Base-by-base conservation (phyloP, 2,113 vertebrate species). In the Grantiella picta region DNA sequence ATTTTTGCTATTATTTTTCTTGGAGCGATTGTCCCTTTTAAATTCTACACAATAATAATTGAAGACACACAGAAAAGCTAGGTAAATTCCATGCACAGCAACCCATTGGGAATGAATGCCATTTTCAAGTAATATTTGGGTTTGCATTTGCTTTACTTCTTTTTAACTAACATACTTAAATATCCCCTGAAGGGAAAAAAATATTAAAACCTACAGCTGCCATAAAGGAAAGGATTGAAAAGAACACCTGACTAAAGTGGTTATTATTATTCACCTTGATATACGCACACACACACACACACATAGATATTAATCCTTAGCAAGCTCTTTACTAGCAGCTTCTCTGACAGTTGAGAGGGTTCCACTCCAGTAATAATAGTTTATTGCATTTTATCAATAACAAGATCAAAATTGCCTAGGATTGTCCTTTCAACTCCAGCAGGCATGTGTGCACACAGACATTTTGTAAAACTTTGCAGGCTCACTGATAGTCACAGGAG, bases 41-140 rank as follows among this genome's bases (percentile, higher is more conserved):
- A 97, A 92, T 93, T 89, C 56, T 86, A 86, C 75, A 81, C 84
- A 95, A 96, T 81, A 89, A 86, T 89, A 95, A 95, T 47, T 93
- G 82, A 89, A 89, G 28, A 85, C 27, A 95, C 45, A 86, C 5
- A 75, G 81, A 89, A 90, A 81, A 85, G 47, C 35, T 44, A 59
- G 60, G 66, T 89, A 92, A 90, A 89, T 82, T 93, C 57, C 53
- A 89, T 18, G 66, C 56, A 53, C 28, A 36, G 33, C 22, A 81
- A 63, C 28, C 92, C 56, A 88, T 31, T 89, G 81, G 92, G 96
- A 95, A 91, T 56, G 54, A 95, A 94, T 68, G 59, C 33, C 0
- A 11, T 91, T 92, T 92, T 96, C 89, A 96, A 96, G 84, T 82
- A 77, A 57, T 95, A 94, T 94, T 96, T 97, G 82, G 31, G 93